These are phyloP conservation scores for Calonectris borealis DNA, from an alignment of 2,113 vertebrate genomes.

Conservation along the genomic window DNA sequence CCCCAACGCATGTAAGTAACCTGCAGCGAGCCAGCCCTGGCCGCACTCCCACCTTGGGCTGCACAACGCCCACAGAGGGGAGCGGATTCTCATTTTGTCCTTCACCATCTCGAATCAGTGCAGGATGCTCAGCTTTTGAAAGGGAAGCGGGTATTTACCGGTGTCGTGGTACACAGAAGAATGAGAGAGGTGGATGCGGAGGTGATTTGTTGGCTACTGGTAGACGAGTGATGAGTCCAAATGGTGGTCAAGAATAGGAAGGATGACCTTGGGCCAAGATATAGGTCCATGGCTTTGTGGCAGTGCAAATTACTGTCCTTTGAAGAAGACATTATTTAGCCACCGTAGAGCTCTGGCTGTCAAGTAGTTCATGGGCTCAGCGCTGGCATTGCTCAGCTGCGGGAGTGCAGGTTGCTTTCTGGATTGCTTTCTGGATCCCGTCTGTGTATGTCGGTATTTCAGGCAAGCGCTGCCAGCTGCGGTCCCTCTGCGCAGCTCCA, in stretches of 20 bases:
- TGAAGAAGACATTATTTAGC: background rate
- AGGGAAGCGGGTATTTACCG: background rate
- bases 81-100: background rate
- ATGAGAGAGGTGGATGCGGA: background rate
- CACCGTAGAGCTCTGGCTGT: background rate
- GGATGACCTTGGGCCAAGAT: background rate
- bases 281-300: background rate
- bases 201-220: background rate
- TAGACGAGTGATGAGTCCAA: background rate
- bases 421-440: background rate
- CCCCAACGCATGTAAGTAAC: slow-evolving; percentile 91
- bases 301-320: background rate
- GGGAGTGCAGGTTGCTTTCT: background rate
- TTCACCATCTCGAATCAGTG: background rate
- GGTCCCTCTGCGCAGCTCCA: background rate
- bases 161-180: background rate
- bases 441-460: background rate
- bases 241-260: background rate
- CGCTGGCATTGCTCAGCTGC: background rate
- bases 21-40: background rate
- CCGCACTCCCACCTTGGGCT: background rate
- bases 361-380: background rate
- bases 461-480: background rate
- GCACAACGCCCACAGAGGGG: background rate
- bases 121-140: background rate